Conservation (phyloP, 2,113 vertebrate species). For the Neoarius graeffei region DNA sequence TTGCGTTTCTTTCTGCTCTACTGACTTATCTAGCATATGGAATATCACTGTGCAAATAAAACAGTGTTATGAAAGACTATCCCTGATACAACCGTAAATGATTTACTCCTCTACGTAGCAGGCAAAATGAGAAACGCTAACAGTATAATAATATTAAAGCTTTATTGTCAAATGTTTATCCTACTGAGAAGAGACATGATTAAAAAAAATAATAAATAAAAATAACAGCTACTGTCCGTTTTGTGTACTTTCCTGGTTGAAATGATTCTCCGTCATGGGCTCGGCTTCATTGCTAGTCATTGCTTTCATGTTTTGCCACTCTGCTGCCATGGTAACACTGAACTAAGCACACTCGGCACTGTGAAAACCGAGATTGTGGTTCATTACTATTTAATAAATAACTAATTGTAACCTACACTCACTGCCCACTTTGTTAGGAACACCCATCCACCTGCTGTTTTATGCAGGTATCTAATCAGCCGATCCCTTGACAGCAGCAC, state of each 20-base stretch:
- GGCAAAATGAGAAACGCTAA: slow-evolving; percentile 18
- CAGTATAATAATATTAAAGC: slow-evolving; percentile 25
- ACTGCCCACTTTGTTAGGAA: too few species aligned
- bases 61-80: slow-evolving; percentile 54
- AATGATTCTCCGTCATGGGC: slow-evolving; percentile 29
- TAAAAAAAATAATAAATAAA: background rate
- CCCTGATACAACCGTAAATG: slow-evolving; percentile 53
- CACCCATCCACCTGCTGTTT: too few species aligned
- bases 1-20: background rate
- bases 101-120: slow-evolving; percentile 7
- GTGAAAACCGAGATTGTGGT: too few species aligned
- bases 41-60: slow-evolving; percentile 63
- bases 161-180: background rate
- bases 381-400: too few species aligned
- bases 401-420: too few species aligned
- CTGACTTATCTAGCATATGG: slow-evolving; percentile 40
- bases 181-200: background rate
- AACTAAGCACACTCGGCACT: slow-evolving; percentile 62
- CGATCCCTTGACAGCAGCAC: too few species aligned
- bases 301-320: slow-evolving; percentile 63
- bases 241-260: background rate
- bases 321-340: slow-evolving; percentile 68
- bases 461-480: too few species aligned
- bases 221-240: background rate
- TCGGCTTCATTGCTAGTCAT: slow-evolving; percentile 50